Percentiles rank a stretch among this genome's conserved stretches.
These are phyloP conservation scores for Brachymystax lenok DNA, from an alignment of 2,797 vertebrate genomes.

Conservation along the genomic window DNA sequence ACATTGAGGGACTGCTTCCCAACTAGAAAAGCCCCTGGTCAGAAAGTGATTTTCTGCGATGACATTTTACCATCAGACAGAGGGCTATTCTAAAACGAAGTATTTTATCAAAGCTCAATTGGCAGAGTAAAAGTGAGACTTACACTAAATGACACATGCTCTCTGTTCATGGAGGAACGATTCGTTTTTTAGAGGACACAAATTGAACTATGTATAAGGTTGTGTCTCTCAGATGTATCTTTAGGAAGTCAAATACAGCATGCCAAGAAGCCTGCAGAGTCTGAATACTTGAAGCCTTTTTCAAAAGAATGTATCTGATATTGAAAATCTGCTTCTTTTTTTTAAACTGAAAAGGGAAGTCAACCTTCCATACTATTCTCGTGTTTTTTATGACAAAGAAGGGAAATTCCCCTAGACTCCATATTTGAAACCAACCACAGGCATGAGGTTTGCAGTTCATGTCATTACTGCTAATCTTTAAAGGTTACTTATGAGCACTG, in stretches of 20 bases:
- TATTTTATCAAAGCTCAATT: slow-evolving; percentile 29
- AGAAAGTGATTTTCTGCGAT: slow-evolving; percentile 29
- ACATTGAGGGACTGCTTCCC: slow-evolving; percentile 39
- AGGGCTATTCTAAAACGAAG: slow-evolving; percentile 8
- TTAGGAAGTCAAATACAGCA: slow-evolving; percentile 12
- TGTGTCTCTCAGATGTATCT: neutral
- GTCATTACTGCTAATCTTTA: slow-evolving; percentile 16
- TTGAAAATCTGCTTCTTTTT: slow-evolving; percentile 35
- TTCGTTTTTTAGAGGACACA: too few species aligned
- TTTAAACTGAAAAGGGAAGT: slow-evolving; percentile 44
- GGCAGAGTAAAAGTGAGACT: slow-evolving; percentile 3
- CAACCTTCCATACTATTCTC: slow-evolving; percentile 44
- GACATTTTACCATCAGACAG: slow-evolving; percentile 34
- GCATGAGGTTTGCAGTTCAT: slow-evolving; percentile 4
- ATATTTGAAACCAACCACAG: neutral
- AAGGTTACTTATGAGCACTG: slow-evolving; percentile 3
- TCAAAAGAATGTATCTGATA: slow-evolving; percentile 55
- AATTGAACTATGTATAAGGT: neutral
- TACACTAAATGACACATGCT: slow-evolving; percentile 22
- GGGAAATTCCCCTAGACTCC: neutral
- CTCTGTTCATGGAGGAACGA: neutral
- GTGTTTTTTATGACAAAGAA: slow-evolving; percentile 31
- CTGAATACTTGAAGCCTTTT: slow-evolving; percentile 36
- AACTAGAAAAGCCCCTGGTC: slow-evolving; percentile 31
- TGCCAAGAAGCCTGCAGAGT: slow-evolving; percentile 22